Evolutionary conservation across 2,113 vertebrate species (phyloP), one percentile per base, ranked within the genome.

Genomic region (Phyllostomus hastatus): DNA sequence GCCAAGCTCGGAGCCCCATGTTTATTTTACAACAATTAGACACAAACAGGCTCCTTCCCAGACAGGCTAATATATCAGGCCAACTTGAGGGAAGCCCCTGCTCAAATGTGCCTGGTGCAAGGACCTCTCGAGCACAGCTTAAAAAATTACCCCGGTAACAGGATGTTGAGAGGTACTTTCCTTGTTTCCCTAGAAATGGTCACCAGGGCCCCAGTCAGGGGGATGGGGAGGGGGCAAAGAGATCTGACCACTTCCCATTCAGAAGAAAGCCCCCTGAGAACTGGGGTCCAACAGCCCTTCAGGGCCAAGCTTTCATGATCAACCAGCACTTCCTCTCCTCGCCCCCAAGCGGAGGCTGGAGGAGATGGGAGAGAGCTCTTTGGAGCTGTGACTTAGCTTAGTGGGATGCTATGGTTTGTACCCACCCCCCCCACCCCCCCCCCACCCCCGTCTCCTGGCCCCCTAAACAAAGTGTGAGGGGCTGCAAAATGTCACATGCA

Each of bases 41-140:
- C 57, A 93, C 93, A 87, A 7, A 35, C 79, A 91, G 95, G 79
- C 97, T 96, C 96, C 94, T 93, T 91, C 43, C 24, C 83, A 96
- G 97, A 96, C 96, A 97, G 91, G 97, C 80, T 97, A 93, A 98
- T 97, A 85, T 75, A 97, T 98, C 95, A 98, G 91, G 41, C 73
- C 59, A 91, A 64, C 86, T 31, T 46, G 67, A 76, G 43, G 54
- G 61, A 31, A 72, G 35, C 72, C 61, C 85, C 76, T 81, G 72
- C 89, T 91, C 41, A 90, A 31, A 67, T 35, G 26, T 19, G 91
- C 88, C 94, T 96, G 54, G 54, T 69, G 46, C 14, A 33, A 81
- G 88, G 50, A 72, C 86, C 91, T 95, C 6, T 95, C 6, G 48
- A 89, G 70, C 24, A 4, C 26, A 66, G 88, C 86, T 87, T 83